phyloP scores from a whole-genome alignment of 2,797 vertebrate genomes.

The Amphiprion clarkii region DNA sequence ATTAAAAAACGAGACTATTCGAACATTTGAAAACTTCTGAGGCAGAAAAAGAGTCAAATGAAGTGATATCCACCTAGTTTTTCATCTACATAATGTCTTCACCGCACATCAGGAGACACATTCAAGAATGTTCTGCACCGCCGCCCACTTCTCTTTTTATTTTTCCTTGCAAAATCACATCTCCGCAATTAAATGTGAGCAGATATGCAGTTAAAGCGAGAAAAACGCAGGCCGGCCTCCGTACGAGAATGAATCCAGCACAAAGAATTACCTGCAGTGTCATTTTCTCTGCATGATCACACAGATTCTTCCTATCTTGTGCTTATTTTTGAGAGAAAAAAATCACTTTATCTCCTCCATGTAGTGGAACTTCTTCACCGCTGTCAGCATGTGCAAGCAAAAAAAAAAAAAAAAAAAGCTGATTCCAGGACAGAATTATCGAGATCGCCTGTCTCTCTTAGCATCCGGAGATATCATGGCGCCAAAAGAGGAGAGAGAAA shows the following conservation, averaged over 20 bases:
- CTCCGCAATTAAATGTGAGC: slow-evolving; percentile 57
- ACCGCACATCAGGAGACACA: slow-evolving; percentile 51
- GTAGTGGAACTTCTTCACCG: slow-evolving; percentile 62
- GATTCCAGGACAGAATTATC: slow-evolving; percentile 81
- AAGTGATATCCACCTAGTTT: slow-evolving; percentile 21
- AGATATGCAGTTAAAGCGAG: slow-evolving; percentile 45
- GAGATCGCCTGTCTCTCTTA: slow-evolving; percentile 75
- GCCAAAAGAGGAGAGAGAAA: slow-evolving; percentile 21
- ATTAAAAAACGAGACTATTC: not conserved
- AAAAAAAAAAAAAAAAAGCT: slow-evolving; percentile 71
- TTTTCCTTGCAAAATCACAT: slow-evolving; percentile 52
- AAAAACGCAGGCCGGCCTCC: slow-evolving; percentile 10
- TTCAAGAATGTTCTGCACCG: slow-evolving; percentile 50
- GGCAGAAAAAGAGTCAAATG: too few species aligned
- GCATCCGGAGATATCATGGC: slow-evolving; percentile 68
- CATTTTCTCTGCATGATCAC: slow-evolving; percentile 69
- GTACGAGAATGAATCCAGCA: slow-evolving; percentile 36
- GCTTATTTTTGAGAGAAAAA: slow-evolving; percentile 27
- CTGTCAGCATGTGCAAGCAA: slow-evolving; percentile 72
- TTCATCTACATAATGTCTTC: slow-evolving; percentile 47
- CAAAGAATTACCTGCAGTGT: slow-evolving; percentile 64
- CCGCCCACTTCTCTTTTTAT: slow-evolving; percentile 35
- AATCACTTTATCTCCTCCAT: slow-evolving; percentile 66
- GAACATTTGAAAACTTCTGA: not conserved
- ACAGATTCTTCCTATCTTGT: slow-evolving; percentile 51